A percentile compares a stretch with the other conserved stretches of the same genome.
phyloP scores from a whole-genome alignment of 2,113 vertebrate species.

The Pseudois nayaur region DNA sequence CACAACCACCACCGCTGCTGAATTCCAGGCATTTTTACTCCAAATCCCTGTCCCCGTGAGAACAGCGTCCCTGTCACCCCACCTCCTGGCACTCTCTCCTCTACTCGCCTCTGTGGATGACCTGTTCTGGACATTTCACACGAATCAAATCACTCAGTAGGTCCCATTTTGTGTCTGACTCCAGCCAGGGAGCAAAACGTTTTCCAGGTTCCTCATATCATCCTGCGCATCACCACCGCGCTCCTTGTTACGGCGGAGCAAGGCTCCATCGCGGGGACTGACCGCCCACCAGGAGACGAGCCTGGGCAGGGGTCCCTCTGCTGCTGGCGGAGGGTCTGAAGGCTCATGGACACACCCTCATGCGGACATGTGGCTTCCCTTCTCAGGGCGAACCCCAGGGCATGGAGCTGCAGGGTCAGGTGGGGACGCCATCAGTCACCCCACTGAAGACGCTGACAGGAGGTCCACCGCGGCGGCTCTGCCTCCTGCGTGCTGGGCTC shows the following conservation, averaged over 20 bases:
- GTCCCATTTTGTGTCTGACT: neutral
- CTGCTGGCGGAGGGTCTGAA: neutral
- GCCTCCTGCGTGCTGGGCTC: neutral
- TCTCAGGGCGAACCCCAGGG: accelerated
- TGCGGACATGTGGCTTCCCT: accelerated
- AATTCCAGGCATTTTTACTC: neutral
- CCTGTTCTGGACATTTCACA: too few species aligned
- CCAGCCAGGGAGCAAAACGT: neutral
- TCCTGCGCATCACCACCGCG: accelerated
- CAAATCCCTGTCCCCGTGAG: accelerated
- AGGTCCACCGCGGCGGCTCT: neutral
- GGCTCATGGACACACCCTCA: accelerated
- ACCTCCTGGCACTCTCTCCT: neutral
- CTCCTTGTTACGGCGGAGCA: accelerated
- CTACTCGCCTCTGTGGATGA: accelerated
- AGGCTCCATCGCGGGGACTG: accelerated
- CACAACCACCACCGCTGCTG: neutral
- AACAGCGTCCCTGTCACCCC: accelerated
- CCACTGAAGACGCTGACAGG: neutral
- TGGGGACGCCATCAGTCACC: too few species aligned
- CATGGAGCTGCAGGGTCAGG: neutral
- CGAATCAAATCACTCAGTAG: accelerated
- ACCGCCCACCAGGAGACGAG: accelerated
- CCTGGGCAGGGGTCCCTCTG: accelerated
- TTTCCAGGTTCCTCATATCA: accelerated